Conservation (phyloP, 2,888 invertebrate genomes). For the Drosophila imparisetae region DNA sequence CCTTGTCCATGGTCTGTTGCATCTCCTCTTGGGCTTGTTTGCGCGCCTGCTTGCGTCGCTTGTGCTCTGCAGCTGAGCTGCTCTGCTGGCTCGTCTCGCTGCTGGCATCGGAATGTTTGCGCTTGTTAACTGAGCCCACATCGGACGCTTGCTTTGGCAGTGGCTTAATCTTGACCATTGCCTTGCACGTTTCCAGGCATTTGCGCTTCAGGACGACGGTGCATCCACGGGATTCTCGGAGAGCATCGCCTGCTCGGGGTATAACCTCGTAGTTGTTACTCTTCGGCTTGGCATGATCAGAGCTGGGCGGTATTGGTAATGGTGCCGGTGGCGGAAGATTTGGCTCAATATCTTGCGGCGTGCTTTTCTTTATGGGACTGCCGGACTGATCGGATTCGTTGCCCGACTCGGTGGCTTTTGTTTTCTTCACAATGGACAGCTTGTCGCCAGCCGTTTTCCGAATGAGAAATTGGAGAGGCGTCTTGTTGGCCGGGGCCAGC, state of each 20-base stretch:
- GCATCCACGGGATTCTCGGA: slow-evolving; percentile 72
- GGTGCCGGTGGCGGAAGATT: neutral
- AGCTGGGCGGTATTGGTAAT: neutral
- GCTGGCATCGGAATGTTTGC: slow-evolving; percentile 51
- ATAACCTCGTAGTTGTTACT: slow-evolving; percentile 82
- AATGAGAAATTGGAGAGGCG: slow-evolving; percentile 84
- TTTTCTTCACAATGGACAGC: slow-evolving; percentile 83
- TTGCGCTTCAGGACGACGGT: slow-evolving; percentile 84
- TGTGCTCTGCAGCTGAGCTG: slow-evolving; percentile 24
- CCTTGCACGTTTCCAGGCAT: slow-evolving; percentile 62
- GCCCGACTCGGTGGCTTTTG: slow-evolving; percentile 73
- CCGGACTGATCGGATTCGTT: slow-evolving; percentile 79
- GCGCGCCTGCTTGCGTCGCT: slow-evolving; percentile 55
- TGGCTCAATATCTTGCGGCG: neutral
- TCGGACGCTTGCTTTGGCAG: neutral
- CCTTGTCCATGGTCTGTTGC: neutral
- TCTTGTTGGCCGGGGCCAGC: slow-evolving; percentile 71
- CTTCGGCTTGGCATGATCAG: slow-evolving; percentile 55
- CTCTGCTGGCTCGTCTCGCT: slow-evolving; percentile 51
- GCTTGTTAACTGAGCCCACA: slow-evolving; percentile 8
- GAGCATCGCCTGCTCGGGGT: slow-evolving; percentile 67
- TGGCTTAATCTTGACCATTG: slow-evolving; percentile 1
- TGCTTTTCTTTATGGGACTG: slow-evolving; percentile 58
- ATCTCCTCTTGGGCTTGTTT: slow-evolving; percentile 33
- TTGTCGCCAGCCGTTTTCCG: slow-evolving; percentile 84